phyloP scores from a whole-genome alignment of 92 coral and sea anemone species.

The Bergia sp. region DNA sequence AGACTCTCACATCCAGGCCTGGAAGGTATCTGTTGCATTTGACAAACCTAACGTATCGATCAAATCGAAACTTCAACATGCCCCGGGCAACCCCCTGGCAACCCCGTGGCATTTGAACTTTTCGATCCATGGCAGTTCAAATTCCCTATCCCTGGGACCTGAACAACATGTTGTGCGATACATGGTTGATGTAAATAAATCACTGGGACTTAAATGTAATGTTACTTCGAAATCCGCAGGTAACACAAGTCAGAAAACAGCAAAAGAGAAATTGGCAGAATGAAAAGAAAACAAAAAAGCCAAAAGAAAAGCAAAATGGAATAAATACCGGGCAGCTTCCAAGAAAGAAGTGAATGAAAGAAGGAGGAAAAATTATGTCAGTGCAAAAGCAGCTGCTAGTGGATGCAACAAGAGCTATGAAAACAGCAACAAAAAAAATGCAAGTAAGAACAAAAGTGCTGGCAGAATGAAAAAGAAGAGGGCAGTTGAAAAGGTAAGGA shows the following conservation, averaged over 20 bases:
- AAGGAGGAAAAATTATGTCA: not conserved
- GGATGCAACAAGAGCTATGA: not conserved
- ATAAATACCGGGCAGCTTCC: not conserved
- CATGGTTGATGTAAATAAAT: not conserved
- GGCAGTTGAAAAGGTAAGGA: not conserved
- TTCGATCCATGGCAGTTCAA: no score
- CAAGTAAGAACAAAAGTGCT: not conserved
- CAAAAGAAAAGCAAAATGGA: not conserved
- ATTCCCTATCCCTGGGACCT: no score
- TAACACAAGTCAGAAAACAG: conserved; percentile 4
- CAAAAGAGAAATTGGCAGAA: not conserved
- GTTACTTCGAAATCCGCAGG: not conserved
- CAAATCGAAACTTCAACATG: no score
- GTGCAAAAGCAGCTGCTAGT: not conserved
- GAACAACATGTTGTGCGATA: not conserved
- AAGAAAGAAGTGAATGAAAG: not conserved
- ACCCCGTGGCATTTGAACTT: no score
- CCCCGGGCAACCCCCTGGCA: no score
- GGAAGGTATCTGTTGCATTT: no score
- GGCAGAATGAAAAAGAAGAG: not conserved
- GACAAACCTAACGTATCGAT: no score
- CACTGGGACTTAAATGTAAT: not conserved
- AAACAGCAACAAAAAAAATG: not conserved
- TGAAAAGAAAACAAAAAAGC: conserved; percentile 17
- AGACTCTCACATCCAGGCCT: no score